Base-by-base conservation (phyloP, 2,113 vertebrate species). In the Perca flavescens region DNA sequence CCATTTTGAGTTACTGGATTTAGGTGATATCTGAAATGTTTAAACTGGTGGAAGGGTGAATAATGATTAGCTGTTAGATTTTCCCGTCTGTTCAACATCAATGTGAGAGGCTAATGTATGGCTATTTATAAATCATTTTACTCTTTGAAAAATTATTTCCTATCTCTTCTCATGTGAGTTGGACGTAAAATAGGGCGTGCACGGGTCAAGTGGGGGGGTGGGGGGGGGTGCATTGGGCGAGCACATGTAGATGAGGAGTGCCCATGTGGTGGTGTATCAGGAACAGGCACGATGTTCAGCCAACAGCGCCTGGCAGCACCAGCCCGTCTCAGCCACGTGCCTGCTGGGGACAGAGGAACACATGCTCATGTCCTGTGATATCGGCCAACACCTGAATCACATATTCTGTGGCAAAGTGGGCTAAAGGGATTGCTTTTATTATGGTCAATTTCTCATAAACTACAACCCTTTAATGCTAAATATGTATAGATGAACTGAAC, bases 291-390 rank as follows among this genome's bases (percentile, higher is more conserved):
- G 78, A 88, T 82, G 67, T 83, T 85, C 79, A 86, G 85, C 70
- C 77, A 71, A 83, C 86, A 80, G 90, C 19, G 87, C 92, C 89
- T 84, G 91, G 91, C 89, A 84, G 88, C 86, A 72, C 84, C 86
- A 80, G 85, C 83, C 90, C 84, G 69, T 79, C 90, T 65, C 58
- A 21, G 88, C 80, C 90, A 89, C 89, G 80, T 91, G 89, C 79
- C 82, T 85, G 61, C 76, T 64, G 77, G 70, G 86, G 63, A 85
- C 85, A 82, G 80, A 82, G 62, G 57, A 74, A 61, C 84, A 80
- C 86, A 70, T 77, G 85, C 77, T 70, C 70, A 13, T 22, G 71
- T 82, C 81, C 83, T 72, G 46, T 4, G 3, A 69, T 77, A 57
- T 56, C 47, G 12, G 47, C 62, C 69, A 63, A 14, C 83, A 86